phyloP scores from a whole-genome alignment of 2,113 vertebrate species.

The Saccopteryx bilineata region DNA sequence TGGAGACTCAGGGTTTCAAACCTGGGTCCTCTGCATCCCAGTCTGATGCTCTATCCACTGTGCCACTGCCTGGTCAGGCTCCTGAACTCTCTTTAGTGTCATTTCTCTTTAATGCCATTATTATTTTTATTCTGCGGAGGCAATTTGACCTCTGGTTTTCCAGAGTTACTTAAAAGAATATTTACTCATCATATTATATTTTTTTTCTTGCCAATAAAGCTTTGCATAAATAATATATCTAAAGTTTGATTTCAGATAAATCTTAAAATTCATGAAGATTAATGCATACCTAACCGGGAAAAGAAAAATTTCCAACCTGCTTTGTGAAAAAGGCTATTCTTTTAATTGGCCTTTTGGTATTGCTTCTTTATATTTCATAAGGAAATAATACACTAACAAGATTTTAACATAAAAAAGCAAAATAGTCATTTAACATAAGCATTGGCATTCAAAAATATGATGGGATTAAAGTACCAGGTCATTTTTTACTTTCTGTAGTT shows the following conservation, averaged over 20 bases:
- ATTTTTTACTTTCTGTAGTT: background rate
- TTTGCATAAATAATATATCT: conserved; percentile 13
- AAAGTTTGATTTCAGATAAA: background rate
- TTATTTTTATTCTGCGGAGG: background rate
- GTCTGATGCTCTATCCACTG: too few relatives aligned
- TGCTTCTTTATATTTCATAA: background rate
- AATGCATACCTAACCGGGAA: background rate
- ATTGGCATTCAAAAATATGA: background rate
- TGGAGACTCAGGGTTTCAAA: too few relatives aligned
- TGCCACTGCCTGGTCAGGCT: too few relatives aligned
- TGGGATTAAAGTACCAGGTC: background rate
- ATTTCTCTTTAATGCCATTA: background rate
- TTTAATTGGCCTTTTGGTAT: background rate
- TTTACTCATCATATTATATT: background rate
- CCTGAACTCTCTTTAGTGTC: too few relatives aligned
- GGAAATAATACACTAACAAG: background rate
- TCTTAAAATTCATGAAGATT: background rate
- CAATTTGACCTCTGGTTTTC: background rate
- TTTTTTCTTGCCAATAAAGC: background rate
- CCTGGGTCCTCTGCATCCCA: too few relatives aligned
- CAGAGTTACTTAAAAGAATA: background rate
- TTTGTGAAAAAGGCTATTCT: background rate
- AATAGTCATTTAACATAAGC: background rate
- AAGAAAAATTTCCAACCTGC: background rate
- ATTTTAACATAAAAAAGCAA: background rate